These are phyloP conservation scores for Bombus sylvicola DNA, from an alignment of 1,140 invertebrate genomes.

Conservation along the genomic window DNA sequence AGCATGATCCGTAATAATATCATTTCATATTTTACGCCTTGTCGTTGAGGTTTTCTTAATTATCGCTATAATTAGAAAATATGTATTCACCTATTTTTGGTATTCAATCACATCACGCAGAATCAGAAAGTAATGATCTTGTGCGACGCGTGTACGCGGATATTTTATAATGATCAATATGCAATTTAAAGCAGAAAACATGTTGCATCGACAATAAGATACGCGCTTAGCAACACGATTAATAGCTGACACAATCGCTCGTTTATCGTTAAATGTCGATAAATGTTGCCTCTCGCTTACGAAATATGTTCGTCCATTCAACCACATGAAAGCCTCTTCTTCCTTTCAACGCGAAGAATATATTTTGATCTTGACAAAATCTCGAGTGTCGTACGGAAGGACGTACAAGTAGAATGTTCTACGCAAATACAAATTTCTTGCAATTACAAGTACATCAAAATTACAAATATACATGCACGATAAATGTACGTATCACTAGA, in stretches of 20 bases:
- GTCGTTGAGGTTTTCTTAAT: neutral
- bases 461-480: neutral
- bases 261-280: neutral
- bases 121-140: conserved; percentile 37
- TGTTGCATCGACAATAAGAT: conserved; percentile 24
- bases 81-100: neutral
- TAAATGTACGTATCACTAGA: neutral
- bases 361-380: neutral
- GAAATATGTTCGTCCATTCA: neutral
- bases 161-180: conserved; percentile 35
- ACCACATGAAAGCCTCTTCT: neutral
- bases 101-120: conserved; percentile 33
- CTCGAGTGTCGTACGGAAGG: too few relatives aligned
- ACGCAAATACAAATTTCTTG: neutral
- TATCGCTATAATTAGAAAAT: neutral
- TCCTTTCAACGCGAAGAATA: neutral
- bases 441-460: neutral
- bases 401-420: too few relatives aligned
- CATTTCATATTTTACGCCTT: neutral
- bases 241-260: neutral
- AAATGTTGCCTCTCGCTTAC: neutral
- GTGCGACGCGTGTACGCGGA: neutral
- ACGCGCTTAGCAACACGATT: conserved; percentile 34
- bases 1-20: neutral
- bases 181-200: conserved; percentile 21